Base-by-base conservation (phyloP, 2,888 invertebrate genomes). In the Bombylius major region DNA sequence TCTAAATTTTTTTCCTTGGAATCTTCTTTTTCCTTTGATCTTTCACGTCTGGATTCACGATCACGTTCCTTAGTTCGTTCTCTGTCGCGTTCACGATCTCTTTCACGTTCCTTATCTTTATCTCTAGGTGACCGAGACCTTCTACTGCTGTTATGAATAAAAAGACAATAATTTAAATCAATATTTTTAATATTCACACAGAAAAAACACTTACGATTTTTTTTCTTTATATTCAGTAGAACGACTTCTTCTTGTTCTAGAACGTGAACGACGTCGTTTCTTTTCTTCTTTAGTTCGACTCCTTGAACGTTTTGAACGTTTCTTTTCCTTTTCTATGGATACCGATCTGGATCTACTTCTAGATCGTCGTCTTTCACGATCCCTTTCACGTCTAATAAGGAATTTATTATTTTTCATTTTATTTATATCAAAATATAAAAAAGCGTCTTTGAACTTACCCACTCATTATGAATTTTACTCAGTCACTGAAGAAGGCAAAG, bases 271-370 rank as follows among this genome's bases (percentile, higher is more conserved):
- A 31, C 57, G 45, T 1, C 56, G 51, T 4, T 56, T 53, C 7
- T 52, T 54, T 13, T 59, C 59, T 8, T 59, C 59, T n/a, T 53
- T 46, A 9, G 84, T 84, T 62, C 84, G 78, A 64, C 83, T 84
- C 57, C 84, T 78, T 64, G 83, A 80, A 64, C 82, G 78, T 59
- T 84, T 78, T 14, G 77, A 76, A 33, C 80, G 76, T 67, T 83
- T 82, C 9, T 80, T 73, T 50, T 71, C 68, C 59, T 82, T 75
- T 51, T 82, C 82, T 56, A 80, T 75, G 63, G 82, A 82, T 50
- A 78, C 75, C 1, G 82, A 81, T 44, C 82, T 73, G 7, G 82
- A 81, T 44, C 82, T 73, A 8, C 81, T 77, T 42, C 81, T 50
- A 5, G 59, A 66, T 34, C 69, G 66, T 4, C 69, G 64, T 33